Conservation (phyloP, 2,797 vertebrate genomes). For the Rachycentron canadum region DNA sequence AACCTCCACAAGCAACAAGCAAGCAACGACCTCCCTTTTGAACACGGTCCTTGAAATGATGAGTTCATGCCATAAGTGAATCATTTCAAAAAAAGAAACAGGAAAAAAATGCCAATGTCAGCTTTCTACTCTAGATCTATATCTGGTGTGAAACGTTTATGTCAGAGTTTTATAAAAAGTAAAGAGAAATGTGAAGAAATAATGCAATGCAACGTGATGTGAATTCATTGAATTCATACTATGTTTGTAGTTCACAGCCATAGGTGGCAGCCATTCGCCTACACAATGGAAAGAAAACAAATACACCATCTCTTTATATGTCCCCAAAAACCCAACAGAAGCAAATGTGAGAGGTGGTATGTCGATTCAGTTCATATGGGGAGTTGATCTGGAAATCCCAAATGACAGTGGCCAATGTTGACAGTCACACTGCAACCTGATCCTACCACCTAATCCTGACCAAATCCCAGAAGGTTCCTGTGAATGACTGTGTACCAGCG, state of each 20-base stretch:
- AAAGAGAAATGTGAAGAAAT: background rate
- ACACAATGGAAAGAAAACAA: background rate
- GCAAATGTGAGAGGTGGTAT: conserved; percentile 1
- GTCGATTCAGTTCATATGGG: background rate
- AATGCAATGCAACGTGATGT: background rate
- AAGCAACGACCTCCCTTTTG: no score
- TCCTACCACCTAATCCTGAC: conserved; percentile 81
- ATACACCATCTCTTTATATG: background rate
- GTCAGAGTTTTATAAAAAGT: background rate
- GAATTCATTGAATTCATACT: background rate
- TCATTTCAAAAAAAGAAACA: background rate
- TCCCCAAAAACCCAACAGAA: background rate
- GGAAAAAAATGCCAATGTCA: background rate
- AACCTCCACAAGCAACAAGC: background rate
- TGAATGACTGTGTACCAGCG: conserved; percentile 47
- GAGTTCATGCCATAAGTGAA: background rate
- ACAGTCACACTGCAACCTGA: conserved; percentile 73
- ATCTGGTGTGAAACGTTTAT: background rate
- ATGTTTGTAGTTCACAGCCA: background rate
- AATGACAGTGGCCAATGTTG: conserved; percentile 51
- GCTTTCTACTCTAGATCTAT: no score
- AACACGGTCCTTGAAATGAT: background rate
- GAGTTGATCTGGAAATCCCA: conserved; percentile 46
- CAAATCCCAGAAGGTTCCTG: conserved; percentile 70
- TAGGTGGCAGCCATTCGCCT: background rate